Base-by-base conservation (phyloP, 2,888 invertebrate genomes). In the Pyrrhia umbra region DNA sequence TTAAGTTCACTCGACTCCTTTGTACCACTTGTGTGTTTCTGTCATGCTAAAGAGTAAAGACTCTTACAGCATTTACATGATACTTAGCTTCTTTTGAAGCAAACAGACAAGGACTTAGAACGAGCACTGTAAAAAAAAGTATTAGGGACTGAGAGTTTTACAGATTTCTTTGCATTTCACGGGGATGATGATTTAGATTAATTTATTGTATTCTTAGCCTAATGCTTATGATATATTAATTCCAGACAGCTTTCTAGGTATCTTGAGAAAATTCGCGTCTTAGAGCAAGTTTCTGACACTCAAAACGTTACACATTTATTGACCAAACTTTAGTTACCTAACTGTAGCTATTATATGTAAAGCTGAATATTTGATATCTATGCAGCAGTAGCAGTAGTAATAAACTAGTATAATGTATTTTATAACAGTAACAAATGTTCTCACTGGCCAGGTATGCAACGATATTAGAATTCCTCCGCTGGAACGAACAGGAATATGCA, bases 21-120 rank as follows among this genome's bases (percentile, higher is more conserved):
- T 75, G 71, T 77, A 40, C 21, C 50, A 64, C 50, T 71, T 68
- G 59, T 63, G 55, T 61, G 68, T 69, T 66, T 76, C 71, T 80
- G 65, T 75, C 52, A 61, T 45, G 56, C 52, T 74, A 62, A 60
- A 67, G 68, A 52, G 68, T 59, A 50, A 68, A 67, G 62, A 55
- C 68, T 55, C 74, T 79, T 25, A 61, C 57, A 69, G 58, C 64
- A 60, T 72, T 79, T 65, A 70, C 79, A 63, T 39, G 68, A 47
- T 54, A 57, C 60, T 75, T 60, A 46, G 40, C 46, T 23, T 47
- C 46, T 75, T 54, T 64, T 74, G 57, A 49, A 62, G 63, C 42
- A 57, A 69, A 75, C 59, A 74, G 55, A 63, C 50, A 40, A 25
- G 16, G 6, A 18, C 27, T 45, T 49, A 16, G 6, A 61, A 40